Base-by-base conservation (phyloP, 2,113 vertebrate species). In the Gymnarchus niloticus region DNA sequence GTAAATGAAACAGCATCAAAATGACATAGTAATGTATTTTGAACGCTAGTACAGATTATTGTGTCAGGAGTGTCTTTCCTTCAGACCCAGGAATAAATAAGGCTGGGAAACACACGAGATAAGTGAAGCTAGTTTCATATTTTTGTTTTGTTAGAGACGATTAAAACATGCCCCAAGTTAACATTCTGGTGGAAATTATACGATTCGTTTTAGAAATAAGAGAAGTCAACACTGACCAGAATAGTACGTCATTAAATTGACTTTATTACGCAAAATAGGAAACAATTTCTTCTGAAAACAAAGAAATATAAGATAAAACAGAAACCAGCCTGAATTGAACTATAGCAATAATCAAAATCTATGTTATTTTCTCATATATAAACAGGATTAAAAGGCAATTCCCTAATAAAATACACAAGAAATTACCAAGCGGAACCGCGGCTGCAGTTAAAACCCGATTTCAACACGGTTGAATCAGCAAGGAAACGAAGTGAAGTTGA, bases 201-300 rank as follows among this genome's bases (percentile, higher is more conserved):
- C 33, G 33, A 69, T 33, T 65, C 59, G 59, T 65, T 65, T 37
- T 41, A 2, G 37, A 41, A 73, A 73, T 52, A 41, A 19, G 28
- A 73, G 0, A 21, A 37, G 65, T 73, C 14, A 73, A 73, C 17
- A 73, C 65, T 41, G 33, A 25, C 19, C 14, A 73, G 65, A 73
- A 73, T 9, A 37, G 33, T 41, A 33, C 33, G 33, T 73, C 65
- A 73, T 73, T 73, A 95, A 92, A 93, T 91, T 95, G 91, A 94
- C 93, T 95, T 96, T 96, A 95, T 95, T 96, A 96, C 95, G 94
- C 95, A 96, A 96, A 96, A 95, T 95, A 96, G 94, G 94, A 94
- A 96, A 96, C 91, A 93, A 94, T 94, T 95, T 95, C 94, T 61
- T 86, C 56, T 49, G 61, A 84, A 88, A 84, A 86, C 56, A 88